Evolutionary conservation across 2,113 vertebrate species (phyloP), one percentile per base, ranked within the genome.

Genomic region (Brachirus orientalis): DNA sequence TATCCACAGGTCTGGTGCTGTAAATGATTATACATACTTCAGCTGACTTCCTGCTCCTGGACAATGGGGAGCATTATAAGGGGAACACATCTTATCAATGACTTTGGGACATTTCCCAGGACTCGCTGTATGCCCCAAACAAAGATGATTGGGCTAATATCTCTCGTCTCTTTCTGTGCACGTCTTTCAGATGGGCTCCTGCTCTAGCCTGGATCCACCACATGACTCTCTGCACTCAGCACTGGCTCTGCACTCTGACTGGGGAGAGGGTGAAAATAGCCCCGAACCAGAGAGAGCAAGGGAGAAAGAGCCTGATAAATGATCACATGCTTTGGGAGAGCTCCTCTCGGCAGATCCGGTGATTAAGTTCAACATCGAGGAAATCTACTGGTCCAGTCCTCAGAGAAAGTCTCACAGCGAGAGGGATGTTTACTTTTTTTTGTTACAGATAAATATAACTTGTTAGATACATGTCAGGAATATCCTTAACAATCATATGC

Each of bases 281-380:
- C 83, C 77, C 59, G 35, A 84, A 91, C 87, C 84, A 84, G 68
- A 86, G 75, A 33, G 51, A 71, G 60, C 69, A 57, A 72, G 63
- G 45, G 61, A 69, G 75, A 79, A 68, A 68, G 60, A 83, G 77
- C 38, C 87, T 88, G 87, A 87, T 89, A 82, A 89, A 86, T 75
- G 76, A 89, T 91, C 88, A 91, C 88, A 89, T 91, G 88, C 80
- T 88, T 63, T 2, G 40, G 71, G 78, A 88, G 82, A 85, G 70
- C 81, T 89, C 87, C 87, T 89, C 77, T 87, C 57, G 64, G 88
- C 82, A 86, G 87, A 91, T 87, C 86, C 67, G 75, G 86, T 90
- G 90, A 88, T 91, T 83, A 69, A 74, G 69, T 89, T 79, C 54
- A 76, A 80, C 66, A 63, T 65, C 57, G 76, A 87, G 65, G 77